Percentiles rank a stretch among this genome's conserved stretches.
Evolutionary conservation across 2,888 invertebrate genomes (phyloP).

Genomic region (Acleris emargana): DNA sequence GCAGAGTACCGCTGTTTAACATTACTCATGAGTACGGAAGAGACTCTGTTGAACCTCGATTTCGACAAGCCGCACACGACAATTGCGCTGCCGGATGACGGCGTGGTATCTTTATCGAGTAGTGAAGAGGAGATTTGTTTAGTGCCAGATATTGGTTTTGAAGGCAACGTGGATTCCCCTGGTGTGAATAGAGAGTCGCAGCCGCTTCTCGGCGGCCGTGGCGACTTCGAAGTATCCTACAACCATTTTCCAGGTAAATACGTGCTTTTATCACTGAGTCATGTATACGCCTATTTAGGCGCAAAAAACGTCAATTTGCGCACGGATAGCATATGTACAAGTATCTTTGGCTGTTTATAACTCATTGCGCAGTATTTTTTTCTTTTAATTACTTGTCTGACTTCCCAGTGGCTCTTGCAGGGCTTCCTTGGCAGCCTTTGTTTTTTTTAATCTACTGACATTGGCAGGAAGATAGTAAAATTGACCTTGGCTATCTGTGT

Average conservation of each 20-base stretch:
- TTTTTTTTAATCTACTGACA: slow-evolving; percentile 34
- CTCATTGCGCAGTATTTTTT: slow-evolving; percentile 30
- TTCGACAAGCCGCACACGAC: slow-evolving; percentile 81
- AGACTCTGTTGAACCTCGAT: slow-evolving; percentile 86
- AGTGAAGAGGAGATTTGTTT: slow-evolving; percentile 88
- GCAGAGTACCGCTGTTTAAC: slow-evolving; percentile 71
- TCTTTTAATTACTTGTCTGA: slow-evolving; percentile 50
- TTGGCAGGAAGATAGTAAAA: slow-evolving; percentile 42
- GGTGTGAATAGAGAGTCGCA: slow-evolving; percentile 95
- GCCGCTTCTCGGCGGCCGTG: slow-evolving; percentile 94
- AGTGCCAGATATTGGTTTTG: slow-evolving; percentile 93
- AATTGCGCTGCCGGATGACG: slow-evolving; percentile 80
- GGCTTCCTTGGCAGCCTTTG: slow-evolving; percentile 51
- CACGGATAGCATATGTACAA: slow-evolving; percentile 20
- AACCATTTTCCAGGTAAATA: slow-evolving; percentile 93
- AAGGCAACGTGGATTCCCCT: slow-evolving; percentile 92
- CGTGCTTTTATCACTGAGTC: slow-evolving; percentile 33
- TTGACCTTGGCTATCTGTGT: slow-evolving; percentile 54
- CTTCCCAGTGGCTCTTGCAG: slow-evolving; percentile 49
- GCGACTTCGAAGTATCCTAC: slow-evolving; percentile 88
- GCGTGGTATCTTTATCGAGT: slow-evolving; percentile 84
- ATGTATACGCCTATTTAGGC: slow-evolving; percentile 33
- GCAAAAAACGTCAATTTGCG: slow-evolving; percentile 19
- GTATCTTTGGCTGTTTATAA: slow-evolving; percentile 9
- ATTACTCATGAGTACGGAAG: slow-evolving; percentile 85